phyloP scores from a whole-genome alignment of 2,113 vertebrate genomes.

The Platycercus adscitus region DNA sequence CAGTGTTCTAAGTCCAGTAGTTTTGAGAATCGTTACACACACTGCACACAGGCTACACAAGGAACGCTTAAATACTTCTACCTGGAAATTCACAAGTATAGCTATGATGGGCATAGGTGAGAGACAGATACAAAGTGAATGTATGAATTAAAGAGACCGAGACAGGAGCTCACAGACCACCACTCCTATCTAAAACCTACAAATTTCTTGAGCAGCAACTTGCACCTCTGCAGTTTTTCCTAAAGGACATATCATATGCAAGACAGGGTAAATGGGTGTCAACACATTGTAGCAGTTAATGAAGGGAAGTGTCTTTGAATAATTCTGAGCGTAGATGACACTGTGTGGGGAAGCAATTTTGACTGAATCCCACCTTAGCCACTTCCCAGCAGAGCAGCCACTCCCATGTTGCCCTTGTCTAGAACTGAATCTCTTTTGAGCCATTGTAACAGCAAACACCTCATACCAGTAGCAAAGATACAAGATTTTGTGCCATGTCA shows the following conservation, averaged over 20 bases:
- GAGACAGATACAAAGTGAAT: not conserved
- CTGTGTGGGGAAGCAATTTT: not conserved
- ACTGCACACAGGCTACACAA: not conserved
- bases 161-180: not conserved
- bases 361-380: not conserved
- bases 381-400: not conserved
- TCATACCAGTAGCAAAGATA: not conserved
- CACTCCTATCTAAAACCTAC: not conserved
- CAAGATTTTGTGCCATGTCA: not conserved
- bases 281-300: not conserved
- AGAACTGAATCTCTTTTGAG: not conserved
- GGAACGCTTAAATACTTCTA: not conserved
- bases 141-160: not conserved
- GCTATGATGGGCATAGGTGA: not conserved
- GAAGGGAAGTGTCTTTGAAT: not conserved
- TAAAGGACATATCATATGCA: not conserved
- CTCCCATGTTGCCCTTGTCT: not conserved
- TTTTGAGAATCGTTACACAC: not conserved
- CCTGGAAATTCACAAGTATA: not conserved
- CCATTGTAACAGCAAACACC: not conserved
- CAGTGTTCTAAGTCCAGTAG: not conserved
- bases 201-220: not conserved
- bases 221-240: not conserved
- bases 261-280: not conserved
- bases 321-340: not conserved